Conservation (phyloP, 2,888 invertebrate genomes). For the Hyppa rectilinea region DNA sequence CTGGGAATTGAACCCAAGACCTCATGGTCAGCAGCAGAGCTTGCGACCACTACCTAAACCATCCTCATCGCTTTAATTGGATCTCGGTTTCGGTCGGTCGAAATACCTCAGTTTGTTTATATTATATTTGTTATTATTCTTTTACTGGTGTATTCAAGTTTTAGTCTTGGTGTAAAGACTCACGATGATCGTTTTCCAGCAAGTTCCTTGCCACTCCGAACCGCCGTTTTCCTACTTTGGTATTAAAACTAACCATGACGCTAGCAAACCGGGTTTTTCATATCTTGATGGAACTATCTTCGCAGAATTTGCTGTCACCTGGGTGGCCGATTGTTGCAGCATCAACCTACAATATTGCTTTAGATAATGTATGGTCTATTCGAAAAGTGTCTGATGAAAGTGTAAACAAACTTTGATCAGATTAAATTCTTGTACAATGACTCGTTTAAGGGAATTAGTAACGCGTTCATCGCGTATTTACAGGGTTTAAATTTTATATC, state of each 20-base stretch:
- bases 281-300: conserved; percentile 29
- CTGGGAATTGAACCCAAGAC: no score
- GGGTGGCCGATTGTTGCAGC: conserved; percentile 29
- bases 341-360: conserved; percentile 9
- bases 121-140: background rate
- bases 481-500: background rate
- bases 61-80: no score
- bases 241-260: conserved; percentile 32
- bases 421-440: background rate
- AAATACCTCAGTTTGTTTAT: no score
- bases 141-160: background rate
- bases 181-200: background rate
- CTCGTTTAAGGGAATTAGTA: background rate
- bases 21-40: no score
- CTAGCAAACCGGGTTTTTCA: conserved; percentile 13
- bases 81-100: no score
- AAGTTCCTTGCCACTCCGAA: background rate
- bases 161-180: background rate
- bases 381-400: background rate
- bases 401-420: background rate
- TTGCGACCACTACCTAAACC: no score
- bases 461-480: background rate
- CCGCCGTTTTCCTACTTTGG: conserved; percentile 9
- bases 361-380: background rate
- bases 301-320: conserved; percentile 19